These are phyloP conservation scores for Buphagus erythrorhynchus DNA, from an alignment of 2,797 vertebrate species.

Conservation along the genomic window DNA sequence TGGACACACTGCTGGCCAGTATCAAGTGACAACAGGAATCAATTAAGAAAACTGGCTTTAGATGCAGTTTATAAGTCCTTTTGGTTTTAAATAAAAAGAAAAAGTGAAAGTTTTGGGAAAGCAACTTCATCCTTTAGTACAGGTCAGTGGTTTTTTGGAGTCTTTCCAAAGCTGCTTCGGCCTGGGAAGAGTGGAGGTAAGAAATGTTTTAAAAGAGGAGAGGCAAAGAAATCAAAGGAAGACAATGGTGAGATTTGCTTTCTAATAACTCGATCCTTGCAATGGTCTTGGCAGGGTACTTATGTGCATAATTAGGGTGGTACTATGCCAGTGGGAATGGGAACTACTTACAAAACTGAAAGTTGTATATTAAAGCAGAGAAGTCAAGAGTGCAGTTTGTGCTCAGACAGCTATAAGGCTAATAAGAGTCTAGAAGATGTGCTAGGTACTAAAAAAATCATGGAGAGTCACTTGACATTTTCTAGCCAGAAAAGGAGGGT, in stretches of 20 bases:
- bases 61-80: not conserved
- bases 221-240: slow-evolving; percentile 9
- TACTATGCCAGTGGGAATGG: not conserved
- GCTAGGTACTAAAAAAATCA: not conserved
- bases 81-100: not conserved
- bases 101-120: not conserved
- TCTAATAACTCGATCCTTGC: not conserved
- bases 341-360: slow-evolving; percentile 25
- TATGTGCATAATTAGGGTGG: slow-evolving; percentile 4
- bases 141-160: not conserved
- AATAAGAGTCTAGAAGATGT: not conserved
- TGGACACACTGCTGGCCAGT: too few species aligned
- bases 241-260: not conserved
- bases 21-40: not conserved
- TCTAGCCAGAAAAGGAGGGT: slow-evolving; percentile 43
- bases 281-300: not conserved
- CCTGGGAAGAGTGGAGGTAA: not conserved
- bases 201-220: not conserved
- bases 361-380: slow-evolving; percentile 16
- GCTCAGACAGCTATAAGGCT: not conserved
- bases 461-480: slow-evolving; percentile 55
- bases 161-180: not conserved
- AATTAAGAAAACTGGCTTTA: not conserved
- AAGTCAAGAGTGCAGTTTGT: not conserved
- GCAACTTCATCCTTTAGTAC: not conserved